These are phyloP conservation scores for Bubo bubo DNA, from an alignment of 2,113 vertebrate genomes.

Conservation along the genomic window DNA sequence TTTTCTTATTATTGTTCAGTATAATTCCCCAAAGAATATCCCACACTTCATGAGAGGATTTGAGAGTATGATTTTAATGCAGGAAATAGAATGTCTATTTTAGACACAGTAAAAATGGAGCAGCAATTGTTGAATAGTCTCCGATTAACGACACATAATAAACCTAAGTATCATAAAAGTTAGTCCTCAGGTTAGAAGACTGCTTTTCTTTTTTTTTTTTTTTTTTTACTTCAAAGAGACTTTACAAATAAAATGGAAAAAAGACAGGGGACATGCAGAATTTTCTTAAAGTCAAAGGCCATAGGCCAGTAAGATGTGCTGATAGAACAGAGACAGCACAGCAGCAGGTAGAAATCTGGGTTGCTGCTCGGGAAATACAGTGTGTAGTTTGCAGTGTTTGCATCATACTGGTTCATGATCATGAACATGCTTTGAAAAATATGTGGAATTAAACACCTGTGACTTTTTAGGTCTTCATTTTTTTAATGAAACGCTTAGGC, in stretches of 20 bases:
- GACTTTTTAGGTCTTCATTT: background rate
- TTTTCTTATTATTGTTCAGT: background rate
- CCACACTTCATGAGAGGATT: background rate
- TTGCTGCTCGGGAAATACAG: background rate
- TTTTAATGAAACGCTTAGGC: background rate
- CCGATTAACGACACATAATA: background rate
- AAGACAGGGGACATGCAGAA: rapidly evolving
- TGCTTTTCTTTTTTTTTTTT: background rate
- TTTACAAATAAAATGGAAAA: background rate
- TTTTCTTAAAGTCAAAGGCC: background rate
- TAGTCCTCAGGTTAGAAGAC: background rate
- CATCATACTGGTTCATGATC: background rate
- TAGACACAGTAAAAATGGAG: background rate
- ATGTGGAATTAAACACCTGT: background rate
- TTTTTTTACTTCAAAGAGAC: background rate
- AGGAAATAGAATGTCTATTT: slow-evolving; percentile 20
- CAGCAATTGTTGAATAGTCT: background rate
- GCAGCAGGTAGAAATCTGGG: background rate
- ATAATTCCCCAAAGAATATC: background rate
- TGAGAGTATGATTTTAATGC: background rate
- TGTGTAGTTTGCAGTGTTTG: background rate
- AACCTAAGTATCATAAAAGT: background rate
- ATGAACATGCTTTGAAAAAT: background rate
- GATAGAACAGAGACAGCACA: background rate
- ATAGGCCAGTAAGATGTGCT: background rate